These are phyloP conservation scores for Stomatorhinus walkeri DNA, from an alignment of 2,797 vertebrate species.

Conservation along the genomic window DNA sequence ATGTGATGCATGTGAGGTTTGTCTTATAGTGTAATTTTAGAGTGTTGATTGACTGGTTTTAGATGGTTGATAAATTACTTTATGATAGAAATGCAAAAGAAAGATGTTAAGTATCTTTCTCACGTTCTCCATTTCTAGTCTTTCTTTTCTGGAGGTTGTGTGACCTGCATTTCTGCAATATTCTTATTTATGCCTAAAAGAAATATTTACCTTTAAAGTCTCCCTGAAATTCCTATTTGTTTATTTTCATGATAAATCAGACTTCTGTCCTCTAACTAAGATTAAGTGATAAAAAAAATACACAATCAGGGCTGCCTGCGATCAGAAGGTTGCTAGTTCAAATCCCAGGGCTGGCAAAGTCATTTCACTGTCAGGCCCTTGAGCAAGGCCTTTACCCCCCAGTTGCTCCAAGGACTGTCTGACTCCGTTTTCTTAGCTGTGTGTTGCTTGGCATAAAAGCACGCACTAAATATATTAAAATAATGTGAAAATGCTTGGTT, in stretches of 20 bases:
- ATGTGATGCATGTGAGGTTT: background rate
- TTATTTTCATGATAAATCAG: background rate
- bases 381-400: background rate
- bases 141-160: background rate
- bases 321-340: background rate
- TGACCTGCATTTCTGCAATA: background rate
- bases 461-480: background rate
- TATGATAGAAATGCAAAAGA: background rate
- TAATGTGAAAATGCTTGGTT: background rate
- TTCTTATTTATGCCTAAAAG: background rate
- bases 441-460: background rate
- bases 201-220: background rate
- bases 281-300: background rate
- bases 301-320: background rate
- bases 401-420: background rate
- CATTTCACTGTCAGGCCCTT: background rate
- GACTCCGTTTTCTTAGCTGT: background rate
- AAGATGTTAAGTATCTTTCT: background rate
- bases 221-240: background rate
- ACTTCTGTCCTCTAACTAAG: background rate
- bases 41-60: background rate
- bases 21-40: background rate
- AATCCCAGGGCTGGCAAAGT: background rate
- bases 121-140: background rate
- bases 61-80: background rate